Percentiles rank a stretch among this genome's conserved stretches.
These are phyloP conservation scores for Gastrophryne carolinensis DNA, from an alignment of 2,797 vertebrate genomes.

Conservation along the genomic window DNA sequence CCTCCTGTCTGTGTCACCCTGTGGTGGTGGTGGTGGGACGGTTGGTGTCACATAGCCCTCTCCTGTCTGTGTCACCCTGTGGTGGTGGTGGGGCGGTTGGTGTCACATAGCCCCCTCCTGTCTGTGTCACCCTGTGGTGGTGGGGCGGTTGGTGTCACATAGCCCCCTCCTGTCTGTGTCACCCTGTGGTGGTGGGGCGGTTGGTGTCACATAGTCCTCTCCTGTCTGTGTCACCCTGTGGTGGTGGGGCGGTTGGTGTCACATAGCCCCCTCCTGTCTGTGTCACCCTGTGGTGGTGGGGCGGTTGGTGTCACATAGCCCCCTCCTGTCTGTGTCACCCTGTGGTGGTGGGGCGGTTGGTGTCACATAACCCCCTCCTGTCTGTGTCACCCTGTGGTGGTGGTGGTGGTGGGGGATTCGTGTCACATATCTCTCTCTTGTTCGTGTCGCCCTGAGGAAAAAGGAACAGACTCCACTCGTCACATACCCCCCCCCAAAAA, in stretches of 20 bases:
- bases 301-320: too few relatives aligned
- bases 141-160: too few relatives aligned
- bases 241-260: background rate
- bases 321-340: background rate
- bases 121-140: too few relatives aligned
- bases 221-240: background rate
- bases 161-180: too few relatives aligned
- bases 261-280: background rate
- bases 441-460: background rate
- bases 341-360: background rate
- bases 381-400: background rate
- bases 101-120: too few relatives aligned
- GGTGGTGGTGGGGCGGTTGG: too few relatives aligned
- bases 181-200: background rate
- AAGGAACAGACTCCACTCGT: slow-evolving; percentile 3
- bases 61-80: too few relatives aligned
- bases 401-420: too few relatives aligned
- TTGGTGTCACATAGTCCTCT: too few relatives aligned
- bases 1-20: background rate
- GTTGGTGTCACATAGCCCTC: too few relatives aligned
- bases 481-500: background rate
- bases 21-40: too few relatives aligned
- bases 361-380: background rate
- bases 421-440: background rate
- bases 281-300: too few relatives aligned